Percentiles rank a stretch among this genome's conserved stretches.
phyloP scores from a whole-genome alignment of 2,797 vertebrate genomes.

The Valencia hispanica region DNA sequence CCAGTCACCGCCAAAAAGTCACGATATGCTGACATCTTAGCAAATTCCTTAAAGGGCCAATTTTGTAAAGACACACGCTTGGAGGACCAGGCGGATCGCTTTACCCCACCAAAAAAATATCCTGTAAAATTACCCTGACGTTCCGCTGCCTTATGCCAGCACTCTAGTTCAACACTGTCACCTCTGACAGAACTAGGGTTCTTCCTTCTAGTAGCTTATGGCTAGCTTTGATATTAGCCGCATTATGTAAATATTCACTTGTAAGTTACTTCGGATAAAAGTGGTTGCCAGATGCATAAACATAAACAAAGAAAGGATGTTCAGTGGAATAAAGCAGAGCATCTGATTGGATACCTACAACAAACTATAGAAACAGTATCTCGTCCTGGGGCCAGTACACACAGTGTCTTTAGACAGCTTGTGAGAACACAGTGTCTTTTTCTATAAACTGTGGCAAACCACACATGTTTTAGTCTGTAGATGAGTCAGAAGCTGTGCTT shows the following conservation, averaged over 20 bases:
- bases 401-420: conserved; percentile 60
- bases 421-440: conserved; percentile 44
- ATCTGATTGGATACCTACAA: conserved; percentile 42
- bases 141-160: background rate
- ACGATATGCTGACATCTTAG: too few species aligned
- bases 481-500: conserved; percentile 62
- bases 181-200: background rate
- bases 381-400: conserved; percentile 37
- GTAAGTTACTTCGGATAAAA: background rate
- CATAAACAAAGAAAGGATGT: conserved; percentile 5
- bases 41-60: too few species aligned
- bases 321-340: conserved; percentile 30
- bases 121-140: too few species aligned
- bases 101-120: too few species aligned
- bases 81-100: too few species aligned
- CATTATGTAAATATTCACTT: background rate
- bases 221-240: background rate
- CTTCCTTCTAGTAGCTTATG: background rate
- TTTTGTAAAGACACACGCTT: too few species aligned
- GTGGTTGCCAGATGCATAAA: background rate
- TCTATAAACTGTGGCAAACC: conserved; percentile 36
- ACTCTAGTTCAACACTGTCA: background rate
- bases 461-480: conserved; percentile 56
- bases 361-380: conserved; percentile 27
- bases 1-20: too few species aligned